Evolutionary conservation across 2,888 invertebrate species (phyloP), one percentile per base, ranked within the genome.

Genomic region (Hydrotaea cyrtoneurina): DNA sequence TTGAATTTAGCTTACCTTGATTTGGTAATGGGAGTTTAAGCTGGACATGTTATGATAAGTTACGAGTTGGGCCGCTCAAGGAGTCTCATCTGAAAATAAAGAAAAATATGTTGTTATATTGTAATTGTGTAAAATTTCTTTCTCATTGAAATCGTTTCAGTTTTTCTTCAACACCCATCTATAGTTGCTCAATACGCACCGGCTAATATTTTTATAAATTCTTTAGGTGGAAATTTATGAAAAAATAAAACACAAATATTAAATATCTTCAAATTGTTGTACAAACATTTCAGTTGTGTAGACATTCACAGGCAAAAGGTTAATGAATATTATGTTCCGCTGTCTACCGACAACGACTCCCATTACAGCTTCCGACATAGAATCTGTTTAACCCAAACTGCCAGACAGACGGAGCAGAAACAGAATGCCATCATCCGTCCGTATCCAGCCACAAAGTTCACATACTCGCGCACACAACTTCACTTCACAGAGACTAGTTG

Each of bases 291-390:
- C 15, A 10, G 3, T 59, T 21, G 43, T 43, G 8, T 46, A 46
- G 46, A 87, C 90, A 89, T 90, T 90, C 89, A 89, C 88, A 89
- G 89, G 88, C 89, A 88, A 89, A 89, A 90, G 91, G 91, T 90
- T 90, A 90, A 90, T 90, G 90, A 91, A 91, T 91, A 90, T 90
- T 90, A 88, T 90, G 90, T 90, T 90, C 89, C 89, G 90, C 89
- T 88, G 89, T 89, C 90, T 88, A 88, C 87, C 88, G 87, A 89
- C 87, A 79, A 85, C 86, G 87, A 88, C 89, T 89, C 89, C 89
- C 89, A 89, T 90, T 89, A 87, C 89, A 89, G 90, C 90, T 90
- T 90, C 91, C 90, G 90, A 90, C 88, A 90, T 89, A 83, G 90
- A 88, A 90, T 88, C 90, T 88, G 91, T 89, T 90, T 89, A 83